phyloP scores from a whole-genome alignment of 2,888 invertebrate species.

The Chorisops tibialis region DNA sequence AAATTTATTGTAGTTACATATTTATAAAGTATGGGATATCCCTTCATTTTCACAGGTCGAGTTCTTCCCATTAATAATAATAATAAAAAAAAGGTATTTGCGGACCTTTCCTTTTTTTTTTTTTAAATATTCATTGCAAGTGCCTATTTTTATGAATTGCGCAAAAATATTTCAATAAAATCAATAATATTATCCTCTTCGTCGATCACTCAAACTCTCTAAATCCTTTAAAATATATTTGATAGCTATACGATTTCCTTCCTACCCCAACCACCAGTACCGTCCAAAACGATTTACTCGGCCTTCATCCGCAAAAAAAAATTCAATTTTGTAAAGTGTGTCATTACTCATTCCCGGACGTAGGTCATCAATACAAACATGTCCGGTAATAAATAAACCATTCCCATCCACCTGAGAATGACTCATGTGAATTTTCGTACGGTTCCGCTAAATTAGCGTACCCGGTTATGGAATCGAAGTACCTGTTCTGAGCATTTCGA shows the following conservation, averaged over 20 bases:
- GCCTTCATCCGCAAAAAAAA: not conserved
- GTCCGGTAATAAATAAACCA: constrained; percentile 23
- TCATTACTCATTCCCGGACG: constrained; percentile 25
- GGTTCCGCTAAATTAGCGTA: constrained; percentile 12
- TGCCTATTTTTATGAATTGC: too few relatives aligned
- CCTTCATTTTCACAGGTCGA: too few relatives aligned
- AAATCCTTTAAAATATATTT: constrained; percentile 1
- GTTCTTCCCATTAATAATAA: too few relatives aligned
- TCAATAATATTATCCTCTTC: too few relatives aligned
- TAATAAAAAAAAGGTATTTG: too few relatives aligned
- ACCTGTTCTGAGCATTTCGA: not conserved
- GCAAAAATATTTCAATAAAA: too few relatives aligned
- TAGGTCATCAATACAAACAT: constrained; percentile 22
- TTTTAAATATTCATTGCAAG: too few relatives aligned
- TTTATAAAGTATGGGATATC: too few relatives aligned
- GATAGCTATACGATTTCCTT: constrained; percentile 17
- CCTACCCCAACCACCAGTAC: constrained; percentile 2
- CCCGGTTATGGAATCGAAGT: not conserved
- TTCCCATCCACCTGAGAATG: constrained; percentile 14
- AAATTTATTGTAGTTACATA: too few relatives aligned
- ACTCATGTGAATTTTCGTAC: constrained; percentile 8
- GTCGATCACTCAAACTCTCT: too few relatives aligned
- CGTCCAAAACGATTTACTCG: not conserved
- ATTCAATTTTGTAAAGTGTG: constrained; percentile 22
- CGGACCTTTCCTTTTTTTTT: too few relatives aligned